Percentiles rank a stretch among this genome's conserved stretches.
Evolutionary conservation across 2,888 invertebrate genomes (phyloP).

Genomic region (Hedya salicella): DNA sequence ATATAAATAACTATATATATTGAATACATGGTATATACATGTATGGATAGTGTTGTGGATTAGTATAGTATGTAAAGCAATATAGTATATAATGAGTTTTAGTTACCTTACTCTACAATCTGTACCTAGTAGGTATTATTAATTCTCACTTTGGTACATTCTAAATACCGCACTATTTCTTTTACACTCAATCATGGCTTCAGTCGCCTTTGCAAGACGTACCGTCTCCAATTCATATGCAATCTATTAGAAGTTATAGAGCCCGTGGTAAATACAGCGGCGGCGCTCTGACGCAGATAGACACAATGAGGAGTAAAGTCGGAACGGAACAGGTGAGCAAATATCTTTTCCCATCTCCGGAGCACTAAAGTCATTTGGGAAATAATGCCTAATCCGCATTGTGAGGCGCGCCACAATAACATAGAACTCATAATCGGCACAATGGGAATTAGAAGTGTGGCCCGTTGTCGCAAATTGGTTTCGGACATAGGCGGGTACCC

Average conservation of each 20-base stretch:
- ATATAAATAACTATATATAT: no score
- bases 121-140: no score
- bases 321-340: constrained; percentile 59
- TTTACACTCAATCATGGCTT: no score
- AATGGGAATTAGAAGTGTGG: constrained; percentile 80
- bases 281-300: constrained; percentile 10
- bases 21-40: no score
- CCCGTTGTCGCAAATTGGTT: constrained; percentile 80
- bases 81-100: no score
- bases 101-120: no score
- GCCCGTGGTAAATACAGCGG: not conserved
- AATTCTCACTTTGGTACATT: no score
- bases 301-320: constrained; percentile 55
- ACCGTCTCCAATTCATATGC: not conserved
- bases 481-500: constrained; percentile 54
- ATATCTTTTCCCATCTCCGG: constrained; percentile 58
- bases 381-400: constrained; percentile 80
- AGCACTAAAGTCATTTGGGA: constrained; percentile 75
- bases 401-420: constrained; percentile 73
- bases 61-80: no score
- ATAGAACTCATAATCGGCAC: constrained; percentile 67
- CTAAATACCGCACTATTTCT: no score
- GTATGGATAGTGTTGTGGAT: no score
- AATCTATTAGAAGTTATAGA: not conserved
- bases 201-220: no score